These are phyloP conservation scores for Cyclura pinguis DNA, from an alignment of 2,797 vertebrate species.

Conservation along the genomic window DNA sequence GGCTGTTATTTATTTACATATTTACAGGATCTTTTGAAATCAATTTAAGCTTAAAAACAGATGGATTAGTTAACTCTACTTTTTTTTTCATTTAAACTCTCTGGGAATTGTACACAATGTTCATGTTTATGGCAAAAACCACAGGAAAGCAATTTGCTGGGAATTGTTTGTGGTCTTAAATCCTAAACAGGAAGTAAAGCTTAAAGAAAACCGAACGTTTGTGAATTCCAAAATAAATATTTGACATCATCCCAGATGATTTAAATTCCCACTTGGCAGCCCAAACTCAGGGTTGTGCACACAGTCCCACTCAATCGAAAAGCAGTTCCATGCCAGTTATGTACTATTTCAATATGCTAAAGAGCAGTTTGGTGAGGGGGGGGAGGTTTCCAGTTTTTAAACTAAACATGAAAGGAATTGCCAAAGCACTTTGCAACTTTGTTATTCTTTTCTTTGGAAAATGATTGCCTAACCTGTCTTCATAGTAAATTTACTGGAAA, in stretches of 20 bases:
- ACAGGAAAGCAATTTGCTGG: conserved; percentile 53
- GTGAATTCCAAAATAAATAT: conserved; percentile 51
- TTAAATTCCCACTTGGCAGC: conserved; percentile 17
- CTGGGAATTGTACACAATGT: conserved; percentile 58
- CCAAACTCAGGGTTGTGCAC: conserved; percentile 50
- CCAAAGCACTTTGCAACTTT: conserved; percentile 48
- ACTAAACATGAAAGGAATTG: conserved; percentile 44
- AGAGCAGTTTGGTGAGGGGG: conserved; percentile 18
- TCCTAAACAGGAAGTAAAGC: conserved; percentile 59
- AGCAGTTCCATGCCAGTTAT: conserved; percentile 48
- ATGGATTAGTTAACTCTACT: conserved; percentile 51
- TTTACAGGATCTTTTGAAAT: conserved; percentile 18
- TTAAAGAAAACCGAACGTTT: conserved; percentile 59
- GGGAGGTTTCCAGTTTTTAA: conserved; percentile 46
- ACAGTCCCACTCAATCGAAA: conserved; percentile 50
- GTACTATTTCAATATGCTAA: conserved; percentile 34
- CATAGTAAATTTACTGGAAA: conserved; percentile 14
- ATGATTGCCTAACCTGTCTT: conserved; percentile 19
- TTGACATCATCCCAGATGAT: conserved; percentile 63
- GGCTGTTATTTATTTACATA: conserved; percentile 34
- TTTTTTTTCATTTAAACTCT: conserved; percentile 2
- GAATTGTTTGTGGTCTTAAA: conserved; percentile 52
- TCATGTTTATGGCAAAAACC: conserved; percentile 52
- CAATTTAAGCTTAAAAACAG: conserved; percentile 43
- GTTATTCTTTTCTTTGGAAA: conserved; percentile 37